phyloP scores from a whole-genome alignment of 2,888 invertebrate genomes.

The Cataglyphis rosenhaueri region DNA sequence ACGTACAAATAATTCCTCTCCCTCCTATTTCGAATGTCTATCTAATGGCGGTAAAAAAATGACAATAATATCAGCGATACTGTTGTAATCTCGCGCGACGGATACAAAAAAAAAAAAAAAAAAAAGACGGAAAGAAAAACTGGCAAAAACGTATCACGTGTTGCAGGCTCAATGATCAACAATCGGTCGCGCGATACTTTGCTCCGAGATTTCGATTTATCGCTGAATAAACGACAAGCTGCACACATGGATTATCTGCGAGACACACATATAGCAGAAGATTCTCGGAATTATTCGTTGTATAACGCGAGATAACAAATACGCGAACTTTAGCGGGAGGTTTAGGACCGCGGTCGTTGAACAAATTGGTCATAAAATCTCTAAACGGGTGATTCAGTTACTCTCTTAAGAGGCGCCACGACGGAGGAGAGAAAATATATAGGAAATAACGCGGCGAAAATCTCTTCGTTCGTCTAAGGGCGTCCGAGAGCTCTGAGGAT shows the following conservation, averaged over 20 bases:
- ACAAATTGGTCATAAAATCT: conserved; percentile 49
- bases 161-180: not conserved
- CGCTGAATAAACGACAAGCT: conserved; percentile 25
- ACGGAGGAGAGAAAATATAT: conserved; percentile 50
- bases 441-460: conserved; percentile 48
- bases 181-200: conserved; percentile 24
- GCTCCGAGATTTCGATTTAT: conserved; percentile 31
- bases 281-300: not conserved
- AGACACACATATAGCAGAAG: not conserved
- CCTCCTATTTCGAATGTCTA: conserved; percentile 9
- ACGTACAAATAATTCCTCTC: conserved; percentile 13
- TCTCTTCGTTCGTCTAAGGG: conserved; percentile 54
- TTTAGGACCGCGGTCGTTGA: conserved; percentile 4
- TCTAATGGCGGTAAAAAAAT: not conserved
- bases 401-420: conserved; percentile 31
- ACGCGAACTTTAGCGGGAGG: conserved; percentile 17
- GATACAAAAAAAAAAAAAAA: not conserved
- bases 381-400: conserved; percentile 46
- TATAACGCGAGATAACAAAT: conserved; percentile 27
- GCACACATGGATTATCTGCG: conserved; percentile 16
- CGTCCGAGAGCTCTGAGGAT: conserved; percentile 66
- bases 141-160: not conserved
- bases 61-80: conserved; percentile 26
- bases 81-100: conserved; percentile 28
- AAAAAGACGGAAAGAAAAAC: not conserved